These are phyloP conservation scores for Psilopogon haemacephalus DNA, from an alignment of 2,113 vertebrate genomes.

Conservation along the genomic window DNA sequence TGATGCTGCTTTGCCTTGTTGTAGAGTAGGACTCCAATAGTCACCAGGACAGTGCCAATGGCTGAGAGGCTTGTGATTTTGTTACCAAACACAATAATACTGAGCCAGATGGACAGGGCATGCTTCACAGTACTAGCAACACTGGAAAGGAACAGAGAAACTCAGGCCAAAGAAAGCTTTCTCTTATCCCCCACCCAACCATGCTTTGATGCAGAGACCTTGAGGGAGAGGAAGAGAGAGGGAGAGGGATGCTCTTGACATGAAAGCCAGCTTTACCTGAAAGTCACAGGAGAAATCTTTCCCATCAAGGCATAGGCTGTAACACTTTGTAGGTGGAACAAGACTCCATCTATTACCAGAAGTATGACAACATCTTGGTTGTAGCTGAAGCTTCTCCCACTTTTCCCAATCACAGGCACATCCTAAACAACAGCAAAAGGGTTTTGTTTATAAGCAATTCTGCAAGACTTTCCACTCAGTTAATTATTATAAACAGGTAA, in stretches of 20 bases:
- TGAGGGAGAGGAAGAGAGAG: background rate
- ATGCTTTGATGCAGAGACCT: background rate
- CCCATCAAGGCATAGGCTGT: conserved; percentile 97
- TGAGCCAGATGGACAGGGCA: conserved; percentile 94
- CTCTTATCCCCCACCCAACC: background rate
- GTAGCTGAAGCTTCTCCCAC: conserved; percentile 79
- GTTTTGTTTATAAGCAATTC: background rate
- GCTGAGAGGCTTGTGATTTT: conserved; percentile 88
- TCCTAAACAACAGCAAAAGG: conserved; percentile 64
- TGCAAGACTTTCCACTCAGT: background rate
- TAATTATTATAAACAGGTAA: background rate
- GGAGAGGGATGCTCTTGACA: accelerated
- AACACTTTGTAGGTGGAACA: conserved; percentile 96
- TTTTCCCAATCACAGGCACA: conserved; percentile 80
- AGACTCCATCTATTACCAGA: conserved; percentile 85
- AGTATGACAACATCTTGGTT: conserved; percentile 85
- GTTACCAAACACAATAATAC: conserved; percentile 94
- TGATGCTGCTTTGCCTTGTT: conserved; percentile 90
- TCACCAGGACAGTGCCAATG: conserved; percentile 84
- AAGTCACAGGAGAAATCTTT: conserved; percentile 93
- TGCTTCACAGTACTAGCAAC: conserved; percentile 97
- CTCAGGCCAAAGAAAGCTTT: background rate
- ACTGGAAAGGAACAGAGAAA: conserved; percentile 68
- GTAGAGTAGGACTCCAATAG: conserved; percentile 87
- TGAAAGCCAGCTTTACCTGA: conserved; percentile 80